These are phyloP conservation scores for Typhlomys cinereus DNA, from an alignment of 2,113 vertebrate species.

Conservation along the genomic window DNA sequence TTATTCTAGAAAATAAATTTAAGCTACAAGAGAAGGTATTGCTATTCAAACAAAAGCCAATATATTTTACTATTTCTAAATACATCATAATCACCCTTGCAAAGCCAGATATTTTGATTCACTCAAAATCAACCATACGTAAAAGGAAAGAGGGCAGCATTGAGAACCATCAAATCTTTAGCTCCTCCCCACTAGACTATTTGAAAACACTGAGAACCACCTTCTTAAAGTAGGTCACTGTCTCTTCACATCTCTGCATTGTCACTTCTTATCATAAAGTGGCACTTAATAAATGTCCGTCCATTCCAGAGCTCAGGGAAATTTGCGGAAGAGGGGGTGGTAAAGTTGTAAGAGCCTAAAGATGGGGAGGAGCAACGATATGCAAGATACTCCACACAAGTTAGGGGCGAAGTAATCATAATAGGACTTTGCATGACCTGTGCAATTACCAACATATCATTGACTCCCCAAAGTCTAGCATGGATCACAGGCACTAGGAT, in stretches of 20 bases:
- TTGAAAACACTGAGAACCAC: not conserved
- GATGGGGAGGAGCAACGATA: no score
- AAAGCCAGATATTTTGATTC: no score
- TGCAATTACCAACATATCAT: no score
- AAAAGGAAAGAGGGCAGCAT: not conserved
- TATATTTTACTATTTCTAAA: not conserved
- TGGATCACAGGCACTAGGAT: no score
- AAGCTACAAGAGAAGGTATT: not conserved
- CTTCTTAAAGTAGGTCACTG: not conserved
- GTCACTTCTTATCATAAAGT: not conserved
- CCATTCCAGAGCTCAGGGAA: no score
- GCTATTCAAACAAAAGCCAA: constrained; percentile 19
- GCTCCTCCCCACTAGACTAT: not conserved
- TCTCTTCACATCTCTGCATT: not conserved
- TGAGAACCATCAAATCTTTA: not conserved
- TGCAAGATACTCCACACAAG: no score
- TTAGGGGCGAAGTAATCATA: no score
- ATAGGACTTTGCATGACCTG: no score
- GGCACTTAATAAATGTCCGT: not conserved
- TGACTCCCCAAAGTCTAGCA: no score
- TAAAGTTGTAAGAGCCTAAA: no score
- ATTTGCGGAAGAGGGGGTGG: no score
- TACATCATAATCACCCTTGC: not conserved
- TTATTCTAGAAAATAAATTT: not conserved
- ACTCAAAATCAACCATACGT: not conserved